A percentile compares a stretch with the other conserved stretches of the same genome.
These are phyloP conservation scores for Baccha elongata DNA, from an alignment of 2,888 invertebrate species.

Conservation along the genomic window DNA sequence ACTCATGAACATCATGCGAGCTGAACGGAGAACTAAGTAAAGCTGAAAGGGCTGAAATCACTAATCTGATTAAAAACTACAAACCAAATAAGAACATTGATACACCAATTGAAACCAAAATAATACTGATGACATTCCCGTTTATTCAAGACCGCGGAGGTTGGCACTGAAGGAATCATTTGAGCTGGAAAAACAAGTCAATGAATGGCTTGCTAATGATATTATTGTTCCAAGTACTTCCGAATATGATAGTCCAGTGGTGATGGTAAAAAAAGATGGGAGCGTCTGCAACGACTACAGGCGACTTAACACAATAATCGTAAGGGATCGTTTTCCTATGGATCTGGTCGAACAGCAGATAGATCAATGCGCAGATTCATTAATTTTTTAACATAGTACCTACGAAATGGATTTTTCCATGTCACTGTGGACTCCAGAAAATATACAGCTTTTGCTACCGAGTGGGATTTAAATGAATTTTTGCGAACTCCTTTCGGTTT, in stretches of 20 bases:
- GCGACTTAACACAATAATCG: neutral
- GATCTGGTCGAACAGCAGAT: neutral
- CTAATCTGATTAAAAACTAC: neutral
- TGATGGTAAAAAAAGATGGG: neutral
- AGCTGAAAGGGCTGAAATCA: neutral
- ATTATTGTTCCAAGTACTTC: neutral
- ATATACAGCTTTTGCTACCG: neutral
- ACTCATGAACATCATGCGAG: neutral
- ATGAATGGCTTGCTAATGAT: neutral
- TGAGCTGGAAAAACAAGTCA: neutral
- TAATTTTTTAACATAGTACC: neutral
- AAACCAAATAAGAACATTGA: neutral
- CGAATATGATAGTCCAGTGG: neutral
- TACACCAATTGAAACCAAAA: neutral
- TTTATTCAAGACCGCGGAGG: neutral
- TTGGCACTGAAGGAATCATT: no score
- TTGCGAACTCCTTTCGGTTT: no score
- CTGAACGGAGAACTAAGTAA: neutral
- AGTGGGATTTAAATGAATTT: neutral
- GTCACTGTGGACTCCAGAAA: neutral
- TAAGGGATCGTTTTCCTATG: neutral
- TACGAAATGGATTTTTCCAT: neutral
- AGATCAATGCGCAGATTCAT: neutral
- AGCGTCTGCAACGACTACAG: neutral
- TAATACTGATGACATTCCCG: neutral